Evolutionary conservation across 2,888 invertebrate genomes (phyloP), one percentile per base, ranked within the genome.

Genomic region (Cyclophora albipunctata): DNA sequence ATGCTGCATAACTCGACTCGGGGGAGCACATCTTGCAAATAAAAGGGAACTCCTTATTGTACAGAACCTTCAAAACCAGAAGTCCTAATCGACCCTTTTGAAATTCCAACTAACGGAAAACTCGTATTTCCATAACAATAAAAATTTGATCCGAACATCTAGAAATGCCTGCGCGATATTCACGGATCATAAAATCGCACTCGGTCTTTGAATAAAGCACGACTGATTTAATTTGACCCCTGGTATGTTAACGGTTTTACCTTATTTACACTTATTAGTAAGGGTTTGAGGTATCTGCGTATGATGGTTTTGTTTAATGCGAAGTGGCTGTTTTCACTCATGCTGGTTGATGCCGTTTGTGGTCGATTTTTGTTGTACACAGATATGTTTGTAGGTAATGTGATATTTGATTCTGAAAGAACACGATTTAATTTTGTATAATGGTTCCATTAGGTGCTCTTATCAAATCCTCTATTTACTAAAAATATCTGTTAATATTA

Each of bases 81-180:
- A 84, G 79, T 83, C 75, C 85, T 86, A 87, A 87, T 86, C 86
- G 86, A 80, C 88, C 87, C 86, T 85, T 88, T 87, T 81, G 85
- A 86, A 85, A 86, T 84, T 81, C 84, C 83, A 84, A 86, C 85
- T 88, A 87, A 86, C 85, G 81, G 86, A 75, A 86, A 87, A 84
- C 84, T 82, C 85, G 75, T 79, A 86, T 88, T 88, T 86, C 85
- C 86, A 88, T 88, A 84, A 88, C 88, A 88, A 88, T 88, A 87
- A 88, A 87, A 88, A 87, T 83, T 80, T 84, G 85, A 85, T 87
- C 83, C 83, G 77, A 84, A 85, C 86, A 86, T 86, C 87, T 84
- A 86, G 84, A 83, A 86, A 87, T 85, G 86, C 85, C 79, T 81
- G 78, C 64, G 83, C 81, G 85, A 84, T 87, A 86, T 88, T 88